Evolutionary conservation across 2,888 invertebrate species (phyloP).

Genomic region (Chouioia cunea): DNA sequence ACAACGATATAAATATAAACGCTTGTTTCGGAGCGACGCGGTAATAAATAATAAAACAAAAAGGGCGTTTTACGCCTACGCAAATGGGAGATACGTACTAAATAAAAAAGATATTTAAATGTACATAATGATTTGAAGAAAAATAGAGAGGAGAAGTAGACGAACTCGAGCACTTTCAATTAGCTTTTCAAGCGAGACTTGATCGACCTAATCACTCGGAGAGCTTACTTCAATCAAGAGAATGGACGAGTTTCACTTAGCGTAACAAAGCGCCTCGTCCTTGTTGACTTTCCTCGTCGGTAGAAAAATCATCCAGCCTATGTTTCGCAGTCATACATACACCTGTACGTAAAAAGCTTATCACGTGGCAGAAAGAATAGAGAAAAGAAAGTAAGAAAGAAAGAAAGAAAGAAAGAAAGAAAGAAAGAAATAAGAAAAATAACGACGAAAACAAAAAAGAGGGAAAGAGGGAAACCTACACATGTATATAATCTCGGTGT

Average conservation of each 20-base stretch:
- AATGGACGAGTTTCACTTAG: slow-evolving; percentile 24
- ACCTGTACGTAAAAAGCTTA: no score
- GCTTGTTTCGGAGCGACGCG: slow-evolving; percentile 15
- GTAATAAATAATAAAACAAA: slow-evolving; percentile 29
- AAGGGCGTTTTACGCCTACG: slow-evolving; percentile 21
- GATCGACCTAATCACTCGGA: slow-evolving; percentile 23
- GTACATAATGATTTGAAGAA: slow-evolving; percentile 18
- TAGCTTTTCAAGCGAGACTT: neutral
- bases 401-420: no score
- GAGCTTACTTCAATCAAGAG: slow-evolving; percentile 27
- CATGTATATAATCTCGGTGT: slow-evolving; percentile 40
- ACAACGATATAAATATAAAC: slow-evolving; percentile 42
- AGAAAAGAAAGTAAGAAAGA: no score
- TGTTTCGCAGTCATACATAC: no score
- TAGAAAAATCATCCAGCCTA: no score
- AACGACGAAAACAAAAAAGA: no score
- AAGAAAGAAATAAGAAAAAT: no score
- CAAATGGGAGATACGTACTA: slow-evolving; percentile 21
- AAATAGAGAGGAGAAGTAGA: slow-evolving; percentile 33
- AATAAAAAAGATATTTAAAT: slow-evolving; percentile 42
- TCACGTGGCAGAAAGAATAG: no score
- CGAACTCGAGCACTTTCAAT: slow-evolving; percentile 25
- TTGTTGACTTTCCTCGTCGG: no score
- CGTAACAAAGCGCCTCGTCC: no score
- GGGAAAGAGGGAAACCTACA: neutral